phyloP scores from a whole-genome alignment of 2,888 invertebrate genomes.

The Troides helena region DNA sequence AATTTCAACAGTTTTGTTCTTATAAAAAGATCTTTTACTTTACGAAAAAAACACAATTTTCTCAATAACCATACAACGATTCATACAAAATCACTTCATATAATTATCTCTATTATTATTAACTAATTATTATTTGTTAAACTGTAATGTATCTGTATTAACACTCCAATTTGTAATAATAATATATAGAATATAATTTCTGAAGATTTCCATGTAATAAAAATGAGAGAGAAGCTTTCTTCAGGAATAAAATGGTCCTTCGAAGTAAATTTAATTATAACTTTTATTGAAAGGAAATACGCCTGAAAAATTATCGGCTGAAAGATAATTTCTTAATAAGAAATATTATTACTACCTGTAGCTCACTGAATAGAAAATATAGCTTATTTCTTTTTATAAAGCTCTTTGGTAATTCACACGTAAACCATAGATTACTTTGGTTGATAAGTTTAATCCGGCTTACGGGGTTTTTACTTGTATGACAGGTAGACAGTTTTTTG shows the following conservation, averaged over 20 bases:
- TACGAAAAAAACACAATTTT: background rate
- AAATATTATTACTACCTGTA: background rate
- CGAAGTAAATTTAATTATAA: slow-evolving; percentile 2
- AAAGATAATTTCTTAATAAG: background rate
- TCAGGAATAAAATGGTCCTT: background rate
- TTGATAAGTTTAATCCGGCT: background rate
- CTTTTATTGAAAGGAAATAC: background rate
- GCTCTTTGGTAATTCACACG: background rate
- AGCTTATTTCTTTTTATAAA: background rate
- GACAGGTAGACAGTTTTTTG: background rate
- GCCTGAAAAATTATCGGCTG: background rate
- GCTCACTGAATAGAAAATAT: background rate
- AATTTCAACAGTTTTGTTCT: slow-evolving; percentile 15
- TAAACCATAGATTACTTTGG: background rate
- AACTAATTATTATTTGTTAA: no score
- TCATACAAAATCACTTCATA: background rate
- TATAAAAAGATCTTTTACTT: no score
- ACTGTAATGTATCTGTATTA: no score
- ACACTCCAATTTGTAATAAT: background rate
- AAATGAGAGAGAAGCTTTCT: background rate
- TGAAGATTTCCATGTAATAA: background rate
- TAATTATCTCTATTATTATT: no score
- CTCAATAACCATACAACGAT: background rate
- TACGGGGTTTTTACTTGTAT: background rate
- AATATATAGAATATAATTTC: background rate